Base-by-base conservation (phyloP, 2,797 vertebrate species). In the Tragelaphus oryx region DNA sequence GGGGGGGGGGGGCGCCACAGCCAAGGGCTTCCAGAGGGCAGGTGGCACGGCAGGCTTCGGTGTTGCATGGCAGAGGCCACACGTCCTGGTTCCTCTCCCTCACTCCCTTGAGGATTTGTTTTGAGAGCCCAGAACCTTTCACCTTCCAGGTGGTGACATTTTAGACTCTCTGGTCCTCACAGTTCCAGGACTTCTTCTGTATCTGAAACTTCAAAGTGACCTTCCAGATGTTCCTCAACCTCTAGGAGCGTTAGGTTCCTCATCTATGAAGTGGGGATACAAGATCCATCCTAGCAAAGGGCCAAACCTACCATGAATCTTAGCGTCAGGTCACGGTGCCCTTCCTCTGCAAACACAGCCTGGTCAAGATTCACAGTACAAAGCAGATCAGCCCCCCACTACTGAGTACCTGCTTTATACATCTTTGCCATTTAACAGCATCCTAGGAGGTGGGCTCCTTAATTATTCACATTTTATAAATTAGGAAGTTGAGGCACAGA, bases 51-150 rank as follows among this genome's bases (percentile, higher is more conserved):
- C 0, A 3, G n/a, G 30, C 20, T 65, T 6, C 8, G 0, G 65
- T 3, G 37, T 7, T 14, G 17, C 0, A 0, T 26, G 44, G n/a
- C n/a, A 20, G 0, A 0, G 50, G 44, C 28, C 57, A 4, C 30
- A 13, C 0, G 0, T 22, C 18, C 4, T 22, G 16, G 62, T 16
- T 85, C 16, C 14, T 16, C 65, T 2, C 3, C 12, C n/a, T 89
- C 22, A 18, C 0, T 12, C 20, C 6, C 50, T 87, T 11, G 24
- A 20, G 37, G 26, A 46, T 33, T 24, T 48, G 11, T 30, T 20
- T 1, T 62, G 78, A 78, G 44, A 55, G 33, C 20, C 22, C 75
- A 59, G 50, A 86, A 37, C 18, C 28, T 82, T 60, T 17, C 3
- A 68, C 6, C 5, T 79, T 54, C 18, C 37, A 6, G 28, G 50